Base-by-base conservation (phyloP, 2,113 vertebrate species). In the Sinocyclocheilus anophthalmus region DNA sequence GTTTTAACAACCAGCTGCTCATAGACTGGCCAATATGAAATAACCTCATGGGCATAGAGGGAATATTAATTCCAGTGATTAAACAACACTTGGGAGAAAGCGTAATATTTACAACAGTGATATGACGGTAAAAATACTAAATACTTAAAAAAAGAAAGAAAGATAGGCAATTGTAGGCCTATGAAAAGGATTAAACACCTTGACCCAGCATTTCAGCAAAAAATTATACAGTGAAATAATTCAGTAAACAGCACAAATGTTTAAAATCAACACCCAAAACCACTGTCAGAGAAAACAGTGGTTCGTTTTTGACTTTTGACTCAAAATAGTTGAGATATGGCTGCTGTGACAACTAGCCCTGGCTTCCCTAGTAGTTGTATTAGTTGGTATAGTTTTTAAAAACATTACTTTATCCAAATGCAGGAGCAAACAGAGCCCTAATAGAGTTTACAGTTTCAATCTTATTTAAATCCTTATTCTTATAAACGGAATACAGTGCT, bases 11-110 rank as follows among this genome's bases (percentile, higher is more conserved):
- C 22, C 77, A 79, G 53, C 76, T 37, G 53, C 55, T 13, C 76
- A 79, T 20, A 55, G 16, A 53, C 48, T 33, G 24, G 70, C 37
- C 70, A 73, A 42, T 73, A 73, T 73, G 20, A 73, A 76, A 76
- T 24, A 50, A 26, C 22, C 72, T 16, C 37, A 76, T 4, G n/a
- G 42, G 13, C 42, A 48, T 42, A 45, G 18, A 72, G 10, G 37
- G 9, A 42, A 73, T 73, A 42, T 76, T 50, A 50, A 48, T 75
- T 42, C 42, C 42, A 42, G 1, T 42, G 42, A 42, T 42, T 42
- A 42, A 42, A 42, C 42, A 42, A 42, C 42, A 42, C 42, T 42
- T 42, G 42, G 7, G 42, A 1, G 1, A 39, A 39, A 39, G 7
- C 6, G 5, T 5, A 39, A 39, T 39, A 39, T 39, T 39, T 39